Evolutionary conservation across 2,113 vertebrate species (phyloP), one percentile per base, ranked within the genome.

Genomic region (Centropus unirufus): DNA sequence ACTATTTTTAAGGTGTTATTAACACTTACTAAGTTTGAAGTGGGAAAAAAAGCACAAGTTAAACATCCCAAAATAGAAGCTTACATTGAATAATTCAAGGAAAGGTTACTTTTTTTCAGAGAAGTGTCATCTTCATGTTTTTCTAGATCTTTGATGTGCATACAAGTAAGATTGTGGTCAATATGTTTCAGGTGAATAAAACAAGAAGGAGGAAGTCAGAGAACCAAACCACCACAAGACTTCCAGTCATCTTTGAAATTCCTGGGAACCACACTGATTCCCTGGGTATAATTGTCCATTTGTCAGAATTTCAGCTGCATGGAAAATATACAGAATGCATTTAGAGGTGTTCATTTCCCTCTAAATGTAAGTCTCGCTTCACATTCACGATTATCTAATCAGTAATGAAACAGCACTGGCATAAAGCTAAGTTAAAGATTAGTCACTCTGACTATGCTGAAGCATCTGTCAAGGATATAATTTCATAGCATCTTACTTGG

Each of bases 1-100:
- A 30, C 23, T 93, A 92, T 95, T 97, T 96, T 93, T 75, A 91
- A 92, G 22, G 68, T 81, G 79, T 44, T 51, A 61, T 76, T 90
- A 90, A 88, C 78, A 82, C 75, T 74, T 86, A 39, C 23, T 90
- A 75, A 6, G 14, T 81, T 84, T 89, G 58, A 87, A 84, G 83
- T 59, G 46, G 82, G 73, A 91, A 75, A 44, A 36, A 29, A 84
- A 87, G 77, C 21, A 89, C 94, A 94, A 92, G 58, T 26, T 29
- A 92, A 96, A 69, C 27, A 57, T 69, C 40, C 58, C 8, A 83
- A 87, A 95, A 93, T 76, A 91, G 93, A 94, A 90, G 11, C 27
- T 81, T 67, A 46, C 8, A 36, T 63, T 89, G 84, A 95, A 69
- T 95, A 92, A 81, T 61, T 88, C 34, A 83, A 40, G 3, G 32